Conservation (phyloP, 37 sponge, comb jelly and placozoan genomes). For the Chondrosia reniformis region DNA sequence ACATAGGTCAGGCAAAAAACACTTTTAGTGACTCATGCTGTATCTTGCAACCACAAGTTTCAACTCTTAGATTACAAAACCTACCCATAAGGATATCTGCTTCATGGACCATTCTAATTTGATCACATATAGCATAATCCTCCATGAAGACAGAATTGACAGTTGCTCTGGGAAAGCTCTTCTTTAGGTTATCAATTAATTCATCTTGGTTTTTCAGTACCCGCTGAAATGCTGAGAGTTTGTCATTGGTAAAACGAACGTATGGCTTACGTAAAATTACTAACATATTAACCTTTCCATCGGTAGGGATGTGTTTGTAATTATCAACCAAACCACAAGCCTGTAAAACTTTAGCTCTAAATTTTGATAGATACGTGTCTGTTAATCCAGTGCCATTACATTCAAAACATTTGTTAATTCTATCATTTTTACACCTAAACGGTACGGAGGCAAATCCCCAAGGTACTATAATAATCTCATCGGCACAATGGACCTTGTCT, state of each 20-base stretch:
- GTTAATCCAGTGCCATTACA: slow-evolving; percentile 43
- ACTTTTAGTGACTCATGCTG: too few species aligned
- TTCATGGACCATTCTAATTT: slow-evolving; percentile 30
- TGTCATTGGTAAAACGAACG: slow-evolving; percentile 26
- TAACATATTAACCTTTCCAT: too few species aligned
- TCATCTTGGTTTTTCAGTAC: slow-evolving; percentile 46
- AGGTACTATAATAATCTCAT: slow-evolving; percentile 35
- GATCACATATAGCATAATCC: slow-evolving; percentile 52
- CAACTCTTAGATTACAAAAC: too few species aligned
- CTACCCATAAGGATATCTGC: slow-evolving; percentile 54
- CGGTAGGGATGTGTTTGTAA: neutral
- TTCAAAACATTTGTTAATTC: slow-evolving; percentile 14
- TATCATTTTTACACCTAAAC: slow-evolving; percentile 53
- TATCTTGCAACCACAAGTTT: too few species aligned
- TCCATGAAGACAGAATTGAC: slow-evolving; percentile 40
- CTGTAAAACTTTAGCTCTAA: slow-evolving; percentile 43
- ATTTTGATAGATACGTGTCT: slow-evolving; percentile 25
- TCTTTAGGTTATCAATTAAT: slow-evolving; percentile 21
- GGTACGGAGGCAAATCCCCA: slow-evolving; percentile 40
- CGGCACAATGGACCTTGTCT: slow-evolving; percentile 34
- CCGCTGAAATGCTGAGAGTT: slow-evolving; percentile 23
- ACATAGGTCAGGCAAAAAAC: too few species aligned
- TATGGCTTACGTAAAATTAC: slow-evolving; percentile 54
- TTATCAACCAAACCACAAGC: slow-evolving; percentile 52
- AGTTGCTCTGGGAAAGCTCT: slow-evolving; percentile 15